These are phyloP conservation scores for Troides aeacus DNA, from an alignment of 2,888 invertebrate species.

Conservation along the genomic window DNA sequence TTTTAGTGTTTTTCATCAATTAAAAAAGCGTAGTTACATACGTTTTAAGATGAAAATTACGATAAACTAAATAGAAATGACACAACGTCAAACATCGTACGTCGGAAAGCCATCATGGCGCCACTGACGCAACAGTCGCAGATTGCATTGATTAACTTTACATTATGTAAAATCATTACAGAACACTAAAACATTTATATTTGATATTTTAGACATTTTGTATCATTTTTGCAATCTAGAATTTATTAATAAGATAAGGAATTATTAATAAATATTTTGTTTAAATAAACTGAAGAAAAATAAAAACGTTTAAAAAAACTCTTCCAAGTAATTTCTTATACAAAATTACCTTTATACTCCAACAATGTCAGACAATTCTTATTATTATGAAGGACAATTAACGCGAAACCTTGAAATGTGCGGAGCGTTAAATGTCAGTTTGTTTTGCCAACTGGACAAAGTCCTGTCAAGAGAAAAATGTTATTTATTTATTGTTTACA, in stretches of 20 bases:
- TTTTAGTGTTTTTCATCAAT: not conserved
- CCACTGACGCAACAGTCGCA: slow-evolving; percentile 19
- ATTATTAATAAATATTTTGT: too few species aligned
- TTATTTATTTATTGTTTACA: slow-evolving; percentile 71
- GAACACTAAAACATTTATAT: too few species aligned
- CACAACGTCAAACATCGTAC: slow-evolving; percentile 21
- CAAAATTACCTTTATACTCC: too few species aligned
- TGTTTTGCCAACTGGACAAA: slow-evolving; percentile 79
- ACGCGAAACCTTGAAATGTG: slow-evolving; percentile 25
- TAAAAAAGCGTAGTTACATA: not conserved
- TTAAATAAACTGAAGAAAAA: too few species aligned
- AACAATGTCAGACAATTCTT: too few species aligned
- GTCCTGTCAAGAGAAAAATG: slow-evolving; percentile 74
- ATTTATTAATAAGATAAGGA: too few species aligned
- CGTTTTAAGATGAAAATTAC: slow-evolving; percentile 14
- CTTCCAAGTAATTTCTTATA: too few species aligned
- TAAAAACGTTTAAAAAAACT: too few species aligned
- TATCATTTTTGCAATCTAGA: too few species aligned
- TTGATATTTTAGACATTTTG: too few species aligned
- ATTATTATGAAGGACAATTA: not conserved
- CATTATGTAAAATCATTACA: not conserved
- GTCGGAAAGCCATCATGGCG: slow-evolving; percentile 22
- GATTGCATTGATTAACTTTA: not conserved
- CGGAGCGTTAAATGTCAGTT: slow-evolving; percentile 34
- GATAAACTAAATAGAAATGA: slow-evolving; percentile 16